Conservation (phyloP, 2,888 invertebrate species). For the Eristalis intricaria region DNA sequence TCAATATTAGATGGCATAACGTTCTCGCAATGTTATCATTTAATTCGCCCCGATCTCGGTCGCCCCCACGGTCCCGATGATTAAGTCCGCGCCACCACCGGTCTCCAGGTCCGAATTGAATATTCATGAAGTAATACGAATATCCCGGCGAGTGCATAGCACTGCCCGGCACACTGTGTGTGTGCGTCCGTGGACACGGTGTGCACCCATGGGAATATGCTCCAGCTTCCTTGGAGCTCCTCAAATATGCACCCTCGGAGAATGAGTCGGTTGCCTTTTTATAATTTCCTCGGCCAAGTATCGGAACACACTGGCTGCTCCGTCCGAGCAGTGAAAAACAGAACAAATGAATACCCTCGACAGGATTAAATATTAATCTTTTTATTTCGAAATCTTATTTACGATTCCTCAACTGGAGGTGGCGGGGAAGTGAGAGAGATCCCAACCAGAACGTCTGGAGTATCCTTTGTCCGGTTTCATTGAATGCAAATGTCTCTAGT, state of each 20-base stretch:
- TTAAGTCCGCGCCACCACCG: not conserved
- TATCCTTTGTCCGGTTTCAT: slow-evolving; percentile 40
- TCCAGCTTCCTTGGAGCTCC: slow-evolving; percentile 25
- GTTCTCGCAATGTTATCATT: slow-evolving; percentile 39
- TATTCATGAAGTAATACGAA: slow-evolving; percentile 59
- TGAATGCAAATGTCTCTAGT: slow-evolving; percentile 47
- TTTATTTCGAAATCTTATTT: slow-evolving; percentile 63
- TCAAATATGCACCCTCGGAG: slow-evolving; percentile 58
- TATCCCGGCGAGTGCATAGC: slow-evolving; percentile 34
- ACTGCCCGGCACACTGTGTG: not conserved
- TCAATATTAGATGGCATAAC: slow-evolving; percentile 50
- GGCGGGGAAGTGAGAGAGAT: not conserved
- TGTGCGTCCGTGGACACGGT: not conserved
- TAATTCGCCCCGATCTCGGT: slow-evolving; percentile 6
- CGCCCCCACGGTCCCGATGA: not conserved
- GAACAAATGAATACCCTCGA: slow-evolving; percentile 39
- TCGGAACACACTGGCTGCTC: not conserved
- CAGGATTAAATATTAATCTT: slow-evolving; percentile 66
- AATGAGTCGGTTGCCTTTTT: not conserved
- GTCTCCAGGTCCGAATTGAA: slow-evolving; percentile 24
- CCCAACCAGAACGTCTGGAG: not conserved
- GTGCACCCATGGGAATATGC: slow-evolving; percentile 45
- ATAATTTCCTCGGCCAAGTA: slow-evolving; percentile 32
- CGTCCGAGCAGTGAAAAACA: slow-evolving; percentile 11
- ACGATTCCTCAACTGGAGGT: slow-evolving; percentile 3